A percentile compares a stretch with the other conserved stretches of the same genome.
Conservation (phyloP, 2,113 vertebrate species). For the Calidris pugnax region DNA sequence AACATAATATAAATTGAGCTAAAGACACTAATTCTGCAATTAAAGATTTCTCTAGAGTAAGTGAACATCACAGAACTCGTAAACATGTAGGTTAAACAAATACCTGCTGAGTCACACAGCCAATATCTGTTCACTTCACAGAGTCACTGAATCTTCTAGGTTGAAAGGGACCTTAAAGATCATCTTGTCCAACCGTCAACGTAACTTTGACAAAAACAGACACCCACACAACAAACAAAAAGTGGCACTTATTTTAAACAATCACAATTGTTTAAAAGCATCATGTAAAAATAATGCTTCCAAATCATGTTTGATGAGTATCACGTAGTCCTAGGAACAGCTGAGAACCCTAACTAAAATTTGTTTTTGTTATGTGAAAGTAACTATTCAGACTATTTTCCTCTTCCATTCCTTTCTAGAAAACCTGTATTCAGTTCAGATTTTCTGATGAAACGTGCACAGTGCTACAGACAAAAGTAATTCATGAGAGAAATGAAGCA, state of each 20-base stretch:
- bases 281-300: not conserved
- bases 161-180: no score
- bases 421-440: not conserved
- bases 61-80: not conserved
- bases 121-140: not conserved
- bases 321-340: not conserved
- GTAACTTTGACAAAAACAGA: no score
- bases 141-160: no score
- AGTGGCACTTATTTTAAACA: not conserved
- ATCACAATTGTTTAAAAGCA: no score
- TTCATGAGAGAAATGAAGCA: not conserved
- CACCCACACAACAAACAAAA: no score
- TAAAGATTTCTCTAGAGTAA: not conserved
- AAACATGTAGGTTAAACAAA: not conserved
- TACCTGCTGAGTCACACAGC: not conserved
- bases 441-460: not conserved
- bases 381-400: not conserved
- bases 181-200: no score
- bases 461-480: not conserved
- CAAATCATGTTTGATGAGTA: not conserved
- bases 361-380: not conserved
- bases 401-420: not conserved
- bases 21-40: not conserved
- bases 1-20: not conserved
- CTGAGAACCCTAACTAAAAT: not conserved